Conservation (phyloP, 1,140 invertebrate species). For the Nephila pilipes region DNA sequence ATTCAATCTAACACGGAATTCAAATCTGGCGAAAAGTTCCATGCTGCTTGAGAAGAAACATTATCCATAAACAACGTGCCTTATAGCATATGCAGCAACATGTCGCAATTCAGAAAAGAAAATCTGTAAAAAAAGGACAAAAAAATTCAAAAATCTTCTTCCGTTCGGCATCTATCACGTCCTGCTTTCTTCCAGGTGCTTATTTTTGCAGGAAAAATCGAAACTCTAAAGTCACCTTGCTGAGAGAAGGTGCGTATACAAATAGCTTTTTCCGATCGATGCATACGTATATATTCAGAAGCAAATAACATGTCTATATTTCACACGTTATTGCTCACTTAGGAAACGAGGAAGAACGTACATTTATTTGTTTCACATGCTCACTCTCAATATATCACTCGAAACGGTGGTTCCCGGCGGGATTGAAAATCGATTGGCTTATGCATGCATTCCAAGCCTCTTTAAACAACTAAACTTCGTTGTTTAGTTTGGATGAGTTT, state of each 20-base stretch:
- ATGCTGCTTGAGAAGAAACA: too few relatives aligned
- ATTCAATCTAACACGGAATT: too few relatives aligned
- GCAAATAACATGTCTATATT: conserved; percentile 61
- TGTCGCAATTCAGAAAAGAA: too few relatives aligned
- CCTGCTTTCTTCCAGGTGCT: background rate
- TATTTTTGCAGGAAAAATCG: conserved; percentile 21
- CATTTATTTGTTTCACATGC: conserved; percentile 53
- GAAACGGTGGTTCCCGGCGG: background rate
- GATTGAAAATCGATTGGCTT: conserved; percentile 6
- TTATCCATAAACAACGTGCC: too few relatives aligned
- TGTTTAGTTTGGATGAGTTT: too few relatives aligned
- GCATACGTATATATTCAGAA: conserved; percentile 14
- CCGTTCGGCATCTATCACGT: background rate
- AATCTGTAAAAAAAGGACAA: too few relatives aligned
- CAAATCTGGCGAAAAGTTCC: too few relatives aligned
- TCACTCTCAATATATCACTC: conserved; percentile 39
- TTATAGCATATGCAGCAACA: too few relatives aligned
- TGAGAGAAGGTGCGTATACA: background rate
- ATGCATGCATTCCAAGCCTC: background rate
- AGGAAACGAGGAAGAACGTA: conserved; percentile 15
- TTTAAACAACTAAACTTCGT: too few relatives aligned
- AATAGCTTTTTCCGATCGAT: conserved; percentile 42
- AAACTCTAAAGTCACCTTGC: conserved; percentile 45
- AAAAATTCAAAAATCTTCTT: too few relatives aligned
- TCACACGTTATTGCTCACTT: conserved; percentile 59